These are phyloP conservation scores for Urocolius indicus DNA, from an alignment of 2,113 vertebrate species.

Conservation along the genomic window DNA sequence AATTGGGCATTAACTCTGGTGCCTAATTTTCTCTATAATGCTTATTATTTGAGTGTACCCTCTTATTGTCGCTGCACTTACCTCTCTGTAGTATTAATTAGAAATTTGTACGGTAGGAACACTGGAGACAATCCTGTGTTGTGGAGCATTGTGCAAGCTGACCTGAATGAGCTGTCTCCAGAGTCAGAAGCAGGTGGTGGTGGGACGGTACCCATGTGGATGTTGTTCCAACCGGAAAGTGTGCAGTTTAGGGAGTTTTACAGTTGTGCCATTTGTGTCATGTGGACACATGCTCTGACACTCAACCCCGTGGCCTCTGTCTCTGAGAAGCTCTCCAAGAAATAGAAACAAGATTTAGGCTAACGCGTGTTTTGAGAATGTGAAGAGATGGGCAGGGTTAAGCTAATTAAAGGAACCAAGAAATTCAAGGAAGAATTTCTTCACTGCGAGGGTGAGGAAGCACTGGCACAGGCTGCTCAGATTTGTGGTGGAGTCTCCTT, in stretches of 20 bases:
- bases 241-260: not conserved
- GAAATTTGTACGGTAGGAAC: not conserved
- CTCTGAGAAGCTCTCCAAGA: not conserved
- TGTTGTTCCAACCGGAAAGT: not conserved
- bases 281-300: not conserved
- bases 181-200: not conserved
- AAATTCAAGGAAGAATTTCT: too few relatives aligned
- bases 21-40: not conserved
- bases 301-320: too few relatives aligned
- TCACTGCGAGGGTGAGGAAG: too few relatives aligned
- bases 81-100: not conserved
- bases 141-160: not conserved
- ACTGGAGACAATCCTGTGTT: accelerated
- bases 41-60: not conserved
- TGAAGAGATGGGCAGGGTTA: not conserved
- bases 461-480: too few relatives aligned
- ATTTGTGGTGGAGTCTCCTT: too few relatives aligned
- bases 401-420: not conserved
- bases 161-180: not conserved
- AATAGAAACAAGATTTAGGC: not conserved
- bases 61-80: not conserved
- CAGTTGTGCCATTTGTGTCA: not conserved
- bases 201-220: not conserved
- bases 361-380: not conserved
- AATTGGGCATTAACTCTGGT: not conserved